phyloP scores from a whole-genome alignment of 2,888 invertebrate species.

The Pristionchus arcanus region DNA sequence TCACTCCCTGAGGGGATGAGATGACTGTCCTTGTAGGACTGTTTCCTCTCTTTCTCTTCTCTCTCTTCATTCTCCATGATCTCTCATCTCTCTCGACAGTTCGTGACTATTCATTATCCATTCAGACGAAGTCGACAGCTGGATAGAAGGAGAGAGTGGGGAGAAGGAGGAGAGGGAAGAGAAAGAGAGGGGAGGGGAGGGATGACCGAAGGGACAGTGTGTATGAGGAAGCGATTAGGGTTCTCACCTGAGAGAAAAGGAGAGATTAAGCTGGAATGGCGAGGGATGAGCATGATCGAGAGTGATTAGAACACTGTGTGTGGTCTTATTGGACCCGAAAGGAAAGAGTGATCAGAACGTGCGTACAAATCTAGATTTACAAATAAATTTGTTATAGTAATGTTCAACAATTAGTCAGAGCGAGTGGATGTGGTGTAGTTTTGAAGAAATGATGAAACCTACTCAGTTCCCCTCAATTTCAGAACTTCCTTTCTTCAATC shows the following conservation, averaged over 20 bases:
- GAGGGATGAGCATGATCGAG: not conserved
- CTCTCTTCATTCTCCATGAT: constrained; percentile 5
- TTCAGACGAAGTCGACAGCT: constrained; percentile 43
- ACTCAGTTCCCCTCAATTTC: not conserved
- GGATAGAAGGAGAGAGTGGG: constrained; percentile 33
- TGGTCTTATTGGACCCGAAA: not conserved
- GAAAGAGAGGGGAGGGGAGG: not conserved
- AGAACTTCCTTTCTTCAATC: not conserved
- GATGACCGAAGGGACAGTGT: not conserved
- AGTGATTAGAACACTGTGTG: constrained; percentile 29
- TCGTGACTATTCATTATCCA: constrained; percentile 38
- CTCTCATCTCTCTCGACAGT: constrained; percentile 28
- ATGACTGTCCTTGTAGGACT: constrained; percentile 26
- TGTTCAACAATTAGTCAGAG: not conserved
- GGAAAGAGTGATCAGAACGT: not conserved
- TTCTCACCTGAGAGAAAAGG: constrained; percentile 20
- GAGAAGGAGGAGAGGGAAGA: not conserved
- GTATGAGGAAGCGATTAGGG: not conserved
- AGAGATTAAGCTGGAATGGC: not conserved
- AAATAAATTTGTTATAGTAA: not conserved
- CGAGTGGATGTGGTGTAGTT: not conserved
- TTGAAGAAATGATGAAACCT: not conserved
- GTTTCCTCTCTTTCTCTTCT: not conserved
- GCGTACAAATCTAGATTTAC: not conserved
- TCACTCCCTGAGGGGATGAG: constrained; percentile 1